Evolutionary conservation across 1,140 invertebrate species (phyloP), one percentile per base, ranked within the genome.

Genomic region (Danaus melanippus): DNA sequence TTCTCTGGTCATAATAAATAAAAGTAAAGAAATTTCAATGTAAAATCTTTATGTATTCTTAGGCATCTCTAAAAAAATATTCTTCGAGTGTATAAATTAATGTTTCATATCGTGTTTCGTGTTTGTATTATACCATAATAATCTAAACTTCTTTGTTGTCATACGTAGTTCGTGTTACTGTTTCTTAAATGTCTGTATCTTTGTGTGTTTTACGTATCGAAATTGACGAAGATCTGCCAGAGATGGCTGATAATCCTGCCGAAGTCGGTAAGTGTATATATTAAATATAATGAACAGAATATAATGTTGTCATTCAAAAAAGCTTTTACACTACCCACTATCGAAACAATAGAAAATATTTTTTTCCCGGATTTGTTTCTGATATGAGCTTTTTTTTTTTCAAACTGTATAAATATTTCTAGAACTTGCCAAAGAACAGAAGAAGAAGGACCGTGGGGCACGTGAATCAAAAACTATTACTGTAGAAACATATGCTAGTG

Each of bases 401-500:
- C 15, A 15, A 15, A 15, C 15, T 15, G 15, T 8, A 41, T 63
- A 40, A 15, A 57, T 58, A 45, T 59, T 58, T 50, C 46, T 57
- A 82, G 81, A 84, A 64, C 57, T 71, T 52, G 74, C 69, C n/a
- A 80, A 77, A 56, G 78, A 81, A 48, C 79, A 84, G 52, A 84
- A 86, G 53, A 82, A 76, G 46, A 73, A 62, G n/a, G 84, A 87
- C 57, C 69, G 84, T 15, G 84, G 82, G 2, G 76, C 71, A n/a
- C 69, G 87, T 0, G 76, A 81, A 46, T 77, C 84, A 9, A 84
- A 83, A 53, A 82, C 71, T 7, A 88, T 88, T n/a, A 85, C 79
- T 12, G 84, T 88, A n/a, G 87, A 87, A 63, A 88, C 86, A 32
- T 88, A 88, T 67, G 86, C 86, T 12, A 86, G 78, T 71, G 73